A percentile compares a stretch with the other conserved stretches of the same genome.
These are phyloP conservation scores for Carlito syrichta DNA, from an alignment of 2,113 vertebrate genomes.

Conservation along the genomic window DNA sequence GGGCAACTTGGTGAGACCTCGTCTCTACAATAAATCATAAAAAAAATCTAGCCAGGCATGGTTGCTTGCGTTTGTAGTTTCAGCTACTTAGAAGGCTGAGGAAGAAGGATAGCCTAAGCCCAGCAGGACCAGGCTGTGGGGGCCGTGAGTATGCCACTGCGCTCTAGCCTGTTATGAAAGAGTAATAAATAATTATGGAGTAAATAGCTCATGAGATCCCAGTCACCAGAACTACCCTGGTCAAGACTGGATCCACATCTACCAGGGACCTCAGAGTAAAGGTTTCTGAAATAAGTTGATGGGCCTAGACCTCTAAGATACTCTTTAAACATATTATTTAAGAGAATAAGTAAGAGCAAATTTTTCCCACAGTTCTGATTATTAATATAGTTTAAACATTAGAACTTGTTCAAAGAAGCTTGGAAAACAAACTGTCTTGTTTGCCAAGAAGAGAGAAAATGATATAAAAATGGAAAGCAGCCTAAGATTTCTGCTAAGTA, in stretches of 20 bases:
- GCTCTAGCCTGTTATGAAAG: no score
- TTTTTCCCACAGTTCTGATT: neutral
- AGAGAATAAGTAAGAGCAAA: neutral
- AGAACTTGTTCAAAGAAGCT: neutral
- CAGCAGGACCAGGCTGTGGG: no score
- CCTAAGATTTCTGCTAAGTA: constrained; percentile 39
- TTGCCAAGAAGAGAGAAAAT: neutral
- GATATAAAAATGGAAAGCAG: constrained; percentile 2
- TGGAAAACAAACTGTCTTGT: neutral
- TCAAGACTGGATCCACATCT: neutral
- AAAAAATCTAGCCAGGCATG: no score
- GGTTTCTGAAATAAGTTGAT: neutral
- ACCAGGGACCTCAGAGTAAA: neutral
- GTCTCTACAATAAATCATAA: no score
- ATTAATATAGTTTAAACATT: neutral
- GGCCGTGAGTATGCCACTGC: no score
- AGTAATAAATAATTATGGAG: neutral
- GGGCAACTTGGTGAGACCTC: no score
- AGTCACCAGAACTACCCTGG: neutral
- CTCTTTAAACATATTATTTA: neutral
- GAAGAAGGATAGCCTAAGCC: no score
- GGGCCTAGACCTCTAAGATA: neutral
- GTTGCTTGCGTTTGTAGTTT: no score
- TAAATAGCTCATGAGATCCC: neutral
- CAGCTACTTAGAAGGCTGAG: no score